A percentile compares a stretch with the other conserved stretches of the same genome.
Conservation (phyloP, 2,888 invertebrate genomes). For the Rotaria sp. region DNA sequence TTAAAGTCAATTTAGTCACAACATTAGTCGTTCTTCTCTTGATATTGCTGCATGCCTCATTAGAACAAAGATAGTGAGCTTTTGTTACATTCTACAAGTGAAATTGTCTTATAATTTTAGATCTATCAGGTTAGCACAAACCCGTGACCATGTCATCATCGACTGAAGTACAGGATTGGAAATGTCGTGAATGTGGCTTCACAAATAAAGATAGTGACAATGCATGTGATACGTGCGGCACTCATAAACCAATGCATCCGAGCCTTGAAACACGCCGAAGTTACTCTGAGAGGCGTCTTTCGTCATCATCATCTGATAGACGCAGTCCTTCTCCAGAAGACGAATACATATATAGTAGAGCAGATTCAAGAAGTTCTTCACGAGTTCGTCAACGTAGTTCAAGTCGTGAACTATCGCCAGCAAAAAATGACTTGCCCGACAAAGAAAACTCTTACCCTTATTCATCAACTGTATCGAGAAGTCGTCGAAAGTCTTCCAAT, state of each 20-base stretch:
- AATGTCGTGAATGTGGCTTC: conserved; percentile 4
- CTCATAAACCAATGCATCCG: not conserved
- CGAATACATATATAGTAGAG: not conserved
- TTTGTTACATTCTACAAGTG: not conserved
- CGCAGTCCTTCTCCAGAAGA: not conserved
- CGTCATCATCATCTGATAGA: not conserved
- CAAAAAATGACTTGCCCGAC: not conserved
- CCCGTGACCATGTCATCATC: not conserved
- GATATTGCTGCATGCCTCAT: no score
- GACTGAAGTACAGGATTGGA: not conserved
- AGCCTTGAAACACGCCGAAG: not conserved
- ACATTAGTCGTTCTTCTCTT: no score
- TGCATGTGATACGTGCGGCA: not conserved
- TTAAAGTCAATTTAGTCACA: no score
- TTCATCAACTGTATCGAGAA: not conserved
- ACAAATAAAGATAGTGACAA: not conserved
- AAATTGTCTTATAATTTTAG: not conserved
- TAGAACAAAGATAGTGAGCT: no score
- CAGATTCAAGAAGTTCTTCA: not conserved
- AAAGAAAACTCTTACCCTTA: not conserved
- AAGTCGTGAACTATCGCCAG: not conserved
- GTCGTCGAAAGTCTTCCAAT: not conserved
- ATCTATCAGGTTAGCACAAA: not conserved
- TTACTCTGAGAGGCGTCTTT: not conserved
- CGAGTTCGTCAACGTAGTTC: not conserved